A percentile compares a stretch with the other conserved stretches of the same genome.
Evolutionary conservation across 2,113 vertebrate species (phyloP).

Genomic region (Mirza zaza): DNA sequence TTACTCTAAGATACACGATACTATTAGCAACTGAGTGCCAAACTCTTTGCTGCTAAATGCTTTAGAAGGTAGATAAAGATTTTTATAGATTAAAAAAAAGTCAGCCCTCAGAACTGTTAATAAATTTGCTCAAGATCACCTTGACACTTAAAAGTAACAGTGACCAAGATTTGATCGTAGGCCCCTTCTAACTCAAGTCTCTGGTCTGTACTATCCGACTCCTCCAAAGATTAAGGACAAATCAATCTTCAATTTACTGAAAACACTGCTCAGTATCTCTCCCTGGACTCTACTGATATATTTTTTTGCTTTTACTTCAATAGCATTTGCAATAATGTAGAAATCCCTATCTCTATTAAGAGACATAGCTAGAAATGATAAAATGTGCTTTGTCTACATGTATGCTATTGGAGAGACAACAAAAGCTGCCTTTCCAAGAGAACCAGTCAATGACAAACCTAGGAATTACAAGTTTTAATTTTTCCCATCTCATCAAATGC

Average conservation of each 20-base stretch:
- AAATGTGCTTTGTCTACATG: background rate
- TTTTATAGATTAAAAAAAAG: conserved; percentile 17
- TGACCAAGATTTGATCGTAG: background rate
- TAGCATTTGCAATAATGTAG: background rate
- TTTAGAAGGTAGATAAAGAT: background rate
- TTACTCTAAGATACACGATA: background rate
- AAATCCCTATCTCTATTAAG: background rate
- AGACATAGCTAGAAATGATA: background rate
- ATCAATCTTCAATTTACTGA: background rate
- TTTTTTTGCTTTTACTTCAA: conserved; percentile 34
- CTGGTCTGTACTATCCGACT: background rate
- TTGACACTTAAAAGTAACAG: background rate
- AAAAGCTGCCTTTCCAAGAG: background rate
- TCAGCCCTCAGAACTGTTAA: background rate
- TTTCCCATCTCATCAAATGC: background rate
- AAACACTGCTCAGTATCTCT: background rate
- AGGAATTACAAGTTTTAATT: conserved; percentile 36
- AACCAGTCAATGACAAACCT: conserved; percentile 3
- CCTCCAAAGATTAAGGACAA: background rate
- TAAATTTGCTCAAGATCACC: background rate
- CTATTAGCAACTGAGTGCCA: background rate
- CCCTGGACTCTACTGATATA: background rate
- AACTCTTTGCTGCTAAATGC: conserved; percentile 1
- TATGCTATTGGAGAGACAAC: background rate
- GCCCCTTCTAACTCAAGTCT: background rate